A percentile compares a stretch with the other conserved stretches of the same genome.
Conservation (phyloP, 2,113 vertebrate genomes). For the Nycticebus coucang region DNA sequence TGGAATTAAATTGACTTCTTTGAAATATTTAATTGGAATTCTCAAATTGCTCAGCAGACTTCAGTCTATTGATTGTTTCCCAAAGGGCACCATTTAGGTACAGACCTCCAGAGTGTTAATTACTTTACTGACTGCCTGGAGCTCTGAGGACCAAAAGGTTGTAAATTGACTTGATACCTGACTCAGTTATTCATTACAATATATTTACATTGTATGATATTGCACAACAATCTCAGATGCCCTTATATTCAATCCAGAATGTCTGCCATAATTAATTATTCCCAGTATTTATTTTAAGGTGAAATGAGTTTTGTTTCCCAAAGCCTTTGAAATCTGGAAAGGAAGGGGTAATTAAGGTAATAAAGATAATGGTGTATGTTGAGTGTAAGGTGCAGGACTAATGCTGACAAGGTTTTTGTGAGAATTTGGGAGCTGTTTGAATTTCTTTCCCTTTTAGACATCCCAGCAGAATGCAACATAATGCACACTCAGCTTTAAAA, state of each 20-base stretch:
- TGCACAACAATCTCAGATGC: not conserved
- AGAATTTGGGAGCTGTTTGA: not conserved
- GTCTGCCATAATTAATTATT: constrained; percentile 9
- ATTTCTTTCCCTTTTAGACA: not conserved
- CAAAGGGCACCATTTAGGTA: constrained; percentile 21
- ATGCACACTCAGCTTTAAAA: not conserved
- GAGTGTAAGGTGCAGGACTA: not conserved
- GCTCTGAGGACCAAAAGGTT: constrained; percentile 14
- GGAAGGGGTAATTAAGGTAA: not conserved
- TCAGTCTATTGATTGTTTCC: constrained; percentile 54
- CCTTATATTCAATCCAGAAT: constrained; percentile 18
- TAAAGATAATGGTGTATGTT: not conserved
- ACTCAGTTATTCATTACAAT: constrained; percentile 49
- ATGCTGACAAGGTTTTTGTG: not conserved
- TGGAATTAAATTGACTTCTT: constrained; percentile 68
- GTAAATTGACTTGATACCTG: constrained; percentile 20
- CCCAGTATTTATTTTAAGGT: constrained; percentile 11
- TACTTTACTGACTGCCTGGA: constrained; percentile 53
- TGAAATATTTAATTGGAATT: constrained; percentile 68
- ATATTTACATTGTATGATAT: constrained; percentile 39
- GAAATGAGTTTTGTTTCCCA: constrained; percentile 4
- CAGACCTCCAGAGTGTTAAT: constrained; percentile 55
- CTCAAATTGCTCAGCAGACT: constrained; percentile 40
- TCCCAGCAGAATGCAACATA: not conserved
- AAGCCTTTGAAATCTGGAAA: constrained; percentile 39